Percentiles rank a stretch among this genome's conserved stretches.
These are phyloP conservation scores for Pleuronectes platessa DNA, from an alignment of 2,113 vertebrate genomes.

Conservation along the genomic window DNA sequence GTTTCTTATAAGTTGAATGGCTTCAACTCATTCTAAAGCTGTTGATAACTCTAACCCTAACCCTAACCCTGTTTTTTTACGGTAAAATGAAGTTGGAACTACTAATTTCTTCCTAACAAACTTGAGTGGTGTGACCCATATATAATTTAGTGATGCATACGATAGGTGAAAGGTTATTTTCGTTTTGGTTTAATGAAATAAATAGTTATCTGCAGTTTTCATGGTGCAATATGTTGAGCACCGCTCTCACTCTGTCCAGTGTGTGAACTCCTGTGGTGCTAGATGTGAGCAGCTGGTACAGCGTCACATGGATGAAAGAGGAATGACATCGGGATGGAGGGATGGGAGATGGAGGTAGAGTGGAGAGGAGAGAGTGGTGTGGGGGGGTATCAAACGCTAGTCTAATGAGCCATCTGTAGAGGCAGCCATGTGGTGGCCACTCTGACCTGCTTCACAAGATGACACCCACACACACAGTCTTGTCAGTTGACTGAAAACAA, in stretches of 20 bases:
- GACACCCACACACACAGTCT: conserved; percentile 13
- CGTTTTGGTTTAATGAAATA: background rate
- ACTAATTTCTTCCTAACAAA: background rate
- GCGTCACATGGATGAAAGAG: conserved; percentile 63
- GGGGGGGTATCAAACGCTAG: conserved; percentile 54
- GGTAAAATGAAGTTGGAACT: background rate
- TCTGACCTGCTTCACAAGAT: conserved; percentile 50
- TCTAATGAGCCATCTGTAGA: conserved; percentile 79
- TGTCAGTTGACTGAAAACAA: too few species aligned
- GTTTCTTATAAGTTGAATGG: too few species aligned
- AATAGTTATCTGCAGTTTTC: conserved; percentile 28
- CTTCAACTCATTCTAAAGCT: too few species aligned
- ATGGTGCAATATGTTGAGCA: conserved; percentile 5
- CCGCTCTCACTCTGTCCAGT: background rate
- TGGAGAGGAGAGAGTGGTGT: background rate
- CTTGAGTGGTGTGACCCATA: background rate
- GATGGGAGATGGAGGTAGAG: conserved; percentile 43
- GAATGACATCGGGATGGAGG: conserved; percentile 62
- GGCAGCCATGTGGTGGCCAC: conserved; percentile 48
- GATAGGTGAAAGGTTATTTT: background rate
- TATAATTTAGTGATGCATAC: background rate
- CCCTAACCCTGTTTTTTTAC: too few species aligned
- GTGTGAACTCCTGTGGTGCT: conserved; percentile 41
- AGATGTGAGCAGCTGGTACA: conserved; percentile 67
- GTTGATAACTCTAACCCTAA: too few species aligned